Base-by-base conservation (phyloP, 2,888 invertebrate genomes). In the Crossocerus cetratus region DNA sequence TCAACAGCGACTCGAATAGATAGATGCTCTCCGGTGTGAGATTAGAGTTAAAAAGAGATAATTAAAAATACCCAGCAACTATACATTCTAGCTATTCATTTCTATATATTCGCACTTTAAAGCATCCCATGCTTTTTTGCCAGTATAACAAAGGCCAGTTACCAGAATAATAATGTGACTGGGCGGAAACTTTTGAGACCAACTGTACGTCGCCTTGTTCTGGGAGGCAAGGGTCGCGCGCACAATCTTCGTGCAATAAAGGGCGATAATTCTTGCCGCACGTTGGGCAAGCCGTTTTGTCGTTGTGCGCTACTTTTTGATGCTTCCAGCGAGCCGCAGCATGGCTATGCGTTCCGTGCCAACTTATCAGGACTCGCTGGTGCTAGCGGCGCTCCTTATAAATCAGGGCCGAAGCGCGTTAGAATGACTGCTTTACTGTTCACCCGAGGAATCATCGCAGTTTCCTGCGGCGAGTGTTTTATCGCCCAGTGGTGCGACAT, bases 1-100 rank as follows among this genome's bases (percentile, higher is more conserved):
- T 65, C 56, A 65, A 43, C 70, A 56, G 54, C 54, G 62, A 59
- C 55, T 59, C 44, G 67, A 49, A 57, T 63, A 54, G 45, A 56
- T 43, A 61, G 58, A 65, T 56, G 56, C 49, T 60, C 62, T 59
- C 49, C 53, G 44, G 49, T 18, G 60, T 63, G 63, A 62, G 54
- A 44, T 18, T 55, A 13, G 23, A 66, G 60, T 60, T 66, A 60
- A 60, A 66, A 59, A 54, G 42, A 49, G 18, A 49, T 53, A 32
- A 66, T 72, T 75, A 69, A 23, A 44, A 61, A 58, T n/a, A n/a
- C n/a, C n/a, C n/a, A n/a, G n/a, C n/a, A n/a, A n/a, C n/a, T n/a
- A n/a, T n/a, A n/a, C n/a, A n/a, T n/a, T 23, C n/a, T 56, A 16
- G n/a, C 8, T 16, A 49, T n/a, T n/a, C n/a, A n/a, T n/a, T n/a